phyloP scores from a whole-genome alignment of 2,113 vertebrate species.

The Salvelinus alpinus region DNA sequence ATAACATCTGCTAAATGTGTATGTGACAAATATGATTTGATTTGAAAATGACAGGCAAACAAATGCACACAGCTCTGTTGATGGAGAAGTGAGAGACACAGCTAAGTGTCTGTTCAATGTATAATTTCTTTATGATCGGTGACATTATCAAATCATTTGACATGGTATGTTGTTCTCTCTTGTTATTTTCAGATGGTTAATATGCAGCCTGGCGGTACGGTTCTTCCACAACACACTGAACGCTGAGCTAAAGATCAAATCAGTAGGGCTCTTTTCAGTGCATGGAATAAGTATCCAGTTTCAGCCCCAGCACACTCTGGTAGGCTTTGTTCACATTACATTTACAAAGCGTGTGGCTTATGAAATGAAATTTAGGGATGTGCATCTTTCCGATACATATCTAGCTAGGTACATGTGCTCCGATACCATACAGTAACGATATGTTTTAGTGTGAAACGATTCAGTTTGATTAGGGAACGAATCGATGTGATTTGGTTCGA shows the following conservation, averaged over 20 bases:
- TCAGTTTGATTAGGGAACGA: too few species aligned
- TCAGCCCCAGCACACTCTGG: conserved; percentile 88
- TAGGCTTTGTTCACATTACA: conserved; percentile 49
- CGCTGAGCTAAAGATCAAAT: conserved; percentile 88
- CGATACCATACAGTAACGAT: too few species aligned
- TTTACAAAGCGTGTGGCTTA: neutral
- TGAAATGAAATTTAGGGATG: neutral
- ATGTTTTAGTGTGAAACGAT: too few species aligned
- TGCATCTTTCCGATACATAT: too few species aligned
- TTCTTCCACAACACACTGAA: conserved; percentile 84
- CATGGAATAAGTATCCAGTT: conserved; percentile 90
- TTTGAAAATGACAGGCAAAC: neutral
- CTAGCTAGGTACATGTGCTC: too few species aligned
- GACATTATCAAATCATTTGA: neutral
- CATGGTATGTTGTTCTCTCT: neutral
- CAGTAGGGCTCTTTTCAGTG: conserved; percentile 87
- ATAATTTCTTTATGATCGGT: too few species aligned
- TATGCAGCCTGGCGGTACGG: conserved; percentile 79
- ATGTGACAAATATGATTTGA: too few species aligned
- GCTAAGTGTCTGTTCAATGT: too few species aligned
- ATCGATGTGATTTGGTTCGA: too few species aligned
- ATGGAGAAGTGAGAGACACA: neutral
- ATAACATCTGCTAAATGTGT: too few species aligned
- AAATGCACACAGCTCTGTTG: neutral
- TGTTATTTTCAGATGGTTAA: conserved; percentile 80